Base-by-base conservation (phyloP, 2,888 invertebrate genomes). In the Onchidella celtica region DNA sequence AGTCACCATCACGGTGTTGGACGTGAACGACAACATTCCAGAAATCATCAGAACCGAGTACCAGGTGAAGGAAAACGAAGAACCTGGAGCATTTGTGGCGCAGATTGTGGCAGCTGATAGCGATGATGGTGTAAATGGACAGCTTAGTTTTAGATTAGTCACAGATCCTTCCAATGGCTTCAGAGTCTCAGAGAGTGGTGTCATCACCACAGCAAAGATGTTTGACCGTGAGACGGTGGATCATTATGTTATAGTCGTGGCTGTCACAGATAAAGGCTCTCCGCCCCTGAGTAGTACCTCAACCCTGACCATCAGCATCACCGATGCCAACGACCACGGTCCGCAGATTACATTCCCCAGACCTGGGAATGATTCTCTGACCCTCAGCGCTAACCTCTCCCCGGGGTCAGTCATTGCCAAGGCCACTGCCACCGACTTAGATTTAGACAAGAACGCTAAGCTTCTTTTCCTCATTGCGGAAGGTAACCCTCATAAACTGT, bases 171-270 rank as follows among this genome's bases (percentile, higher is more conserved):
- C 59, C 32, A 27, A 34, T 2, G 77, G 84, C 0, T 86, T 86
- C 79, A 57, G 4, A 6, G 70, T 86, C 2, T 77, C 81, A 24
- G 24, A 80, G 24, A 78, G 73, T 24, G 86, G 86, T 0, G 77
- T 80, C n/a, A 78, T 86, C 21, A 69, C 66, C 2, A 74, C 86
- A n/a, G 72, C 68, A 59, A 66, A 65, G 17, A n/a, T 11, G 55
- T 79, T 88, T 66, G 86, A 86, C 82, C 78, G 86, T n/a, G 88
- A 88, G 82, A 29, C 70, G n/a, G 81, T 84, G 3, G 70, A 75
- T 17, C 57, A 59, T 9, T 83, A 82, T 78, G 70, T 29, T 24
- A 79, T 89, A 14, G 57, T 68, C 0, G 84, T 89, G 9, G 59
- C 83, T 2, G 88, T 86, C 21, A 78, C n/a, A 1, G 88, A 89